Evolutionary conservation across 1,140 invertebrate species (phyloP), one percentile per base, ranked within the genome.

Genomic region (Caerostris darwini): DNA sequence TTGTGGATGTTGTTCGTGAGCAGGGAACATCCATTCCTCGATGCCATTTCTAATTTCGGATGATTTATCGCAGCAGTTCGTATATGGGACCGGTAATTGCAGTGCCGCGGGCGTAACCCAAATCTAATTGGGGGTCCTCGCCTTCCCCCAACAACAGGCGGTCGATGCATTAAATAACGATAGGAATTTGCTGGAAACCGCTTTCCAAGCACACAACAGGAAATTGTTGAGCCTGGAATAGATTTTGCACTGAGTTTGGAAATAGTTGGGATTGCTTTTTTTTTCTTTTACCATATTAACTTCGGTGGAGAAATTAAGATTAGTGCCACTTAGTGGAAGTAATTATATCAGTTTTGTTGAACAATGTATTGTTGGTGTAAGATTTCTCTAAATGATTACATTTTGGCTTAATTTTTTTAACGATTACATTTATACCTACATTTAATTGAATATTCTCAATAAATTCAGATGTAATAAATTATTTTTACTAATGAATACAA

Each of bases 111-210:
- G 83, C n/a, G 83, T 58, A 85, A 85, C 83, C 83, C 19, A 85
- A 85, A 85, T 85, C 83, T 85, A 85, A 85, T 85, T 85, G 83
- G 83, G 81, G 83, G 83, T 54, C 58, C 57, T 17, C 83, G 17
- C 19, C 7, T 7, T 17, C 2, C 10, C 57, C 57, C 7, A 58
- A 58, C 54, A 85, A 85, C 83, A 85, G 83, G 54, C 54, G 83
- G 83, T 85, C 83, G 83, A 85, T 85, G 54, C 34, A 85, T 85
- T 85, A 85, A 85, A 85, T 85, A 85, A 85, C 83, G 83, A 85
- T 85, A 85, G 53, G 83, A 85, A 59, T 85, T 85, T 19, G 83
- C 12, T 67, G 83, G 83, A 85, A 85, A 57, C 58, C 83, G 17
- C 58, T 59, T 17, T 17, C n/a, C 58, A 3, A 5, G 34, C 56